These are phyloP conservation scores for Ceramica pisi DNA, from an alignment of 2,888 invertebrate genomes.

Conservation along the genomic window DNA sequence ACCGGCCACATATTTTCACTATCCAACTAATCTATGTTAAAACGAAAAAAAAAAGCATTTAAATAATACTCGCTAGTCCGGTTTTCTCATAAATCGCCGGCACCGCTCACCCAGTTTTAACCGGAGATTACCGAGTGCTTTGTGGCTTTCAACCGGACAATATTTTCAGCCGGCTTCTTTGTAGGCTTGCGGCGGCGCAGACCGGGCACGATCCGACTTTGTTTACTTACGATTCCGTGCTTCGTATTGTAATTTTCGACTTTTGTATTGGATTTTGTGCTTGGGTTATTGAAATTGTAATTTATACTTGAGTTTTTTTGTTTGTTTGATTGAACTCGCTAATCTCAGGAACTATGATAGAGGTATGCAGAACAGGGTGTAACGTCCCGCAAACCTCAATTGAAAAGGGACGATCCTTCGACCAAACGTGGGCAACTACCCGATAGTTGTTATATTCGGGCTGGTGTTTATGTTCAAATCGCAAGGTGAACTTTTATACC, in stretches of 20 bases:
- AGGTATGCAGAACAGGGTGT: too few species aligned
- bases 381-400: too few species aligned
- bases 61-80: slow-evolving; percentile 51
- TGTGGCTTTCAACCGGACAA: slow-evolving; percentile 83
- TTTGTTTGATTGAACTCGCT: too few species aligned
- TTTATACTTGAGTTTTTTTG: too few species aligned
- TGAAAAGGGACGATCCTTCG: too few species aligned
- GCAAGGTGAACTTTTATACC: too few species aligned
- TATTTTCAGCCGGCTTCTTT: slow-evolving; percentile 73
- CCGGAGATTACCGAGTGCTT: slow-evolving; percentile 81
- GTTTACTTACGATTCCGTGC: slow-evolving; percentile 54
- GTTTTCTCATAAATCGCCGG: slow-evolving; percentile 66
- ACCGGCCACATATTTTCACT: background rate
- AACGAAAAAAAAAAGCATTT: slow-evolving; percentile 34
- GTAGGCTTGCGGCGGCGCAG: slow-evolving; percentile 52
- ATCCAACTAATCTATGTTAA: slow-evolving; percentile 10
- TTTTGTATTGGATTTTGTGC: slow-evolving; percentile 7
- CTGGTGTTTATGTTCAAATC: too few species aligned
- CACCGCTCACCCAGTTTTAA: slow-evolving; percentile 71
- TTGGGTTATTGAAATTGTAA: slow-evolving; percentile 19
- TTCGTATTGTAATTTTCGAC: slow-evolving; percentile 40
- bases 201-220: slow-evolving; percentile 42
- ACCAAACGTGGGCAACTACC: too few species aligned
- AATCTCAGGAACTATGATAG: too few species aligned
- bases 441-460: too few species aligned